phyloP scores from a whole-genome alignment of 2,888 invertebrate species.

The Malthinus seriepunctatus region DNA sequence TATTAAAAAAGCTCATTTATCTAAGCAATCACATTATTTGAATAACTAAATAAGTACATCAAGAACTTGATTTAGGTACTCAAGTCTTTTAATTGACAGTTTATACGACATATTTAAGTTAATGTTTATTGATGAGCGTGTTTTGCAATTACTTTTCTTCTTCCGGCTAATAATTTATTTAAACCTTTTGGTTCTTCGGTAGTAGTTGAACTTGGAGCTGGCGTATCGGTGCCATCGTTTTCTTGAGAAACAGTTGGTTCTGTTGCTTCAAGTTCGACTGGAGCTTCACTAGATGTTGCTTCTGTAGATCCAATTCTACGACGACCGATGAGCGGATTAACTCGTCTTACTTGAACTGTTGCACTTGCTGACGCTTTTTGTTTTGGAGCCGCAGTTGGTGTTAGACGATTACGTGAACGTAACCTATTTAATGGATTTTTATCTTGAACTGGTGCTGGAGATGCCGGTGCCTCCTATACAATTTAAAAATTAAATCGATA shows the following conservation, averaged over 20 bases:
- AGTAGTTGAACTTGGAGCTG: slow-evolving; percentile 44
- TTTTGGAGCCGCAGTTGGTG: slow-evolving; percentile 45
- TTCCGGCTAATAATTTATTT: slow-evolving; percentile 69
- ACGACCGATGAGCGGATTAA: slow-evolving; percentile 61
- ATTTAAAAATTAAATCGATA: neutral
- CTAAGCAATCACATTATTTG: no score
- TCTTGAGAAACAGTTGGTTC: slow-evolving; percentile 38
- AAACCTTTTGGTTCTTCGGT: slow-evolving; percentile 63
- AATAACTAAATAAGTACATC: no score
- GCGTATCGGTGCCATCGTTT: slow-evolving; percentile 38
- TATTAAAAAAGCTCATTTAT: no score
- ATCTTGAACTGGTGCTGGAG: slow-evolving; percentile 41
- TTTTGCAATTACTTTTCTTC: slow-evolving; percentile 64
- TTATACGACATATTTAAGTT: no score
- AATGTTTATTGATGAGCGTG: no score
- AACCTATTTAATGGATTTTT: slow-evolving; percentile 51
- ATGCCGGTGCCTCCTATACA: slow-evolving; percentile 39
- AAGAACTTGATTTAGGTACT: no score
- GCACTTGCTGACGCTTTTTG: slow-evolving; percentile 54
- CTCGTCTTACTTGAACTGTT: slow-evolving; percentile 59
- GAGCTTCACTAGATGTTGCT: slow-evolving; percentile 30
- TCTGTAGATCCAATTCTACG: slow-evolving; percentile 54
- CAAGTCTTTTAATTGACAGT: no score
- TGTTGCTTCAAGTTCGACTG: slow-evolving; percentile 28
- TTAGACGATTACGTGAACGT: slow-evolving; percentile 56